Base-by-base conservation (phyloP, 2,797 vertebrate genomes). In the Nyctalus aviator region DNA sequence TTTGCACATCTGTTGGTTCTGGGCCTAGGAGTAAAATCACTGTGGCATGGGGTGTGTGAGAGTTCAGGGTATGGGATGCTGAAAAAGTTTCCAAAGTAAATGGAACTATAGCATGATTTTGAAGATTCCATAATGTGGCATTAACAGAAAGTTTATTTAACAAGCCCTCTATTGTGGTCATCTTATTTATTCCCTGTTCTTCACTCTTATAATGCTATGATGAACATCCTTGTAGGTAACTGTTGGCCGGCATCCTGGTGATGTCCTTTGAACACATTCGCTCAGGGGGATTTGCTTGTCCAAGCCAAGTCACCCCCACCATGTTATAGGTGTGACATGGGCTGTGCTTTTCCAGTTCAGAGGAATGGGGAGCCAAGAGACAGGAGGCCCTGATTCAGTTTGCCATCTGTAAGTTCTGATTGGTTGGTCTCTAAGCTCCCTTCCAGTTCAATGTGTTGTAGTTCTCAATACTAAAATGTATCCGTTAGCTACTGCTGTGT, bases 51-150 rank as follows among this genome's bases (percentile, higher is more conserved):
- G 46, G 23, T 20, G 44, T 3, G 2, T 2, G 8, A 44, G 20
- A 15, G 15, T 18, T 64, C 18, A 15, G 32, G 27, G 44, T 20
- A 25, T 55, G 53, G 18, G 32, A 35, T 64, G 4, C 55, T 21
- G 6, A 23, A 32, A 8, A 17, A 0, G 13, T 94, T 35, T 84
- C 66, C 37, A 25, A 8, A 44, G 37, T 6, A 12, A 21, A 32
- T 15, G 23, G 25, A 4, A 25, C n/a, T 5, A 8, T 13, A 0
- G 3, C 0, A 0, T 2, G 5, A 17, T 8, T 53, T 46, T 21
- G 25, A 9, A n/a, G 32, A 23, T 4, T 55, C 50, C 1, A 2
- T 9, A 0, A 5, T 6, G 20, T 27, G 1, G 13, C 6, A 0
- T 18, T 11, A 37, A 15, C 23, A 4, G 0, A 20, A n/a, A 7